These are phyloP conservation scores for Fragariocoptes setiger DNA, from an alignment of 1,140 invertebrate genomes.

Conservation along the genomic window DNA sequence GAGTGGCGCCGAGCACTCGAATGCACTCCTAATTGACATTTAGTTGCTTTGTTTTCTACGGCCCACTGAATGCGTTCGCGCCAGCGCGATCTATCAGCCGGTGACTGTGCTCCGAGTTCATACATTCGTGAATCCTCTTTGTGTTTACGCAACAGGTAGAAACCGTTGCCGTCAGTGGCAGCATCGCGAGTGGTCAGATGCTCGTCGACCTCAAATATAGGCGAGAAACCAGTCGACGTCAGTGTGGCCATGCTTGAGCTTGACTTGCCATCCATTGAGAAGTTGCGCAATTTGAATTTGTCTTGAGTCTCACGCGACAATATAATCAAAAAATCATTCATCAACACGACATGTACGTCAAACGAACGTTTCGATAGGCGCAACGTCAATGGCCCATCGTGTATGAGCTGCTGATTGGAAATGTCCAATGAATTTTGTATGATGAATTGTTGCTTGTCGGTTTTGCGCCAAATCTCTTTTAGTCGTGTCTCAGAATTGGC, in stretches of 20 bases:
- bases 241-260: background rate
- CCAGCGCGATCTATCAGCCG: slow-evolving; percentile 33
- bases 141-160: slow-evolving; percentile 45
- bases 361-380: slow-evolving; percentile 36
- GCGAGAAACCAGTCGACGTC: slow-evolving; percentile 16
- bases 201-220: slow-evolving; percentile 34
- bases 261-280: background rate
- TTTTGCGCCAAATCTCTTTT: slow-evolving; percentile 4
- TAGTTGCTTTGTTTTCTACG: too few relatives aligned
- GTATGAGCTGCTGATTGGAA: slow-evolving; percentile 23
- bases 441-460: background rate
- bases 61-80: slow-evolving; percentile 1
- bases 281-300: background rate
- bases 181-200: slow-evolving; percentile 33
- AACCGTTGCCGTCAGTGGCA: slow-evolving; percentile 51
- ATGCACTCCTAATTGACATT: too few relatives aligned
- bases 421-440: background rate
- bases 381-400: slow-evolving; percentile 49
- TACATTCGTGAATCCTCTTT: slow-evolving; percentile 29
- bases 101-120: slow-evolving; percentile 42
- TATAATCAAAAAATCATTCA: slow-evolving; percentile 56
- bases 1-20: background rate
- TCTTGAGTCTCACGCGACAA: slow-evolving; percentile 16
- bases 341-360: slow-evolving; percentile 50
- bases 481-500: slow-evolving; percentile 2